These are phyloP conservation scores for Micropoecilia bifurca DNA, from an alignment of 2,797 vertebrate genomes.

Conservation along the genomic window DNA sequence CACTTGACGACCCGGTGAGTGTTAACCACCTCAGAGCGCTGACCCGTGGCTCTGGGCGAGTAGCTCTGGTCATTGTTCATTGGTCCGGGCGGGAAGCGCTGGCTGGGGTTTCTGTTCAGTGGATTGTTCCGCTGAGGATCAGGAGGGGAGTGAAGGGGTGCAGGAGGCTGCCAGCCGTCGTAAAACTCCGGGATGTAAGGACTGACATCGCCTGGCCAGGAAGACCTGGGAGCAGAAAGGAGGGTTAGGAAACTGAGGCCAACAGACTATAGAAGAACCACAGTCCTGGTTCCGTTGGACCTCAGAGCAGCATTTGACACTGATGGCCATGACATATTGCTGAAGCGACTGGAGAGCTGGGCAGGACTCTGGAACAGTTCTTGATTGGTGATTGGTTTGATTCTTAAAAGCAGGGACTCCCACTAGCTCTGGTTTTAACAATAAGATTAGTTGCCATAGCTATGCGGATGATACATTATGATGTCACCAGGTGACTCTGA, in stretches of 20 bases:
- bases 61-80: constrained; percentile 35
- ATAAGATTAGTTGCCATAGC: too few species aligned
- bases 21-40: constrained; percentile 40
- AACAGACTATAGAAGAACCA: neutral
- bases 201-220: constrained; percentile 73
- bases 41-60: constrained; percentile 1
- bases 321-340: too few species aligned
- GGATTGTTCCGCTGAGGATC: neutral
- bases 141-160: constrained; percentile 21
- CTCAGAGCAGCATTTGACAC: too few species aligned
- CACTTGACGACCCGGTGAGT: neutral
- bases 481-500: too few species aligned
- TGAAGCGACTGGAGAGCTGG: neutral
- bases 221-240: constrained; percentile 70
- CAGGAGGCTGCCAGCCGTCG: constrained; percentile 80
- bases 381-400: neutral
- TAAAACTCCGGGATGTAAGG: constrained; percentile 83
- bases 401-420: neutral
- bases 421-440: too few species aligned
- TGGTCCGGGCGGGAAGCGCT: constrained; percentile 28
- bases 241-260: neutral
- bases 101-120: constrained; percentile 58
- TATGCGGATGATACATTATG: too few species aligned
- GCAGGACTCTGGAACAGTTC: neutral
- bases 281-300: neutral